Evolutionary conservation across 2,888 invertebrate species (phyloP), one percentile per base, ranked within the genome.

Genomic region (Euproctis similis): DNA sequence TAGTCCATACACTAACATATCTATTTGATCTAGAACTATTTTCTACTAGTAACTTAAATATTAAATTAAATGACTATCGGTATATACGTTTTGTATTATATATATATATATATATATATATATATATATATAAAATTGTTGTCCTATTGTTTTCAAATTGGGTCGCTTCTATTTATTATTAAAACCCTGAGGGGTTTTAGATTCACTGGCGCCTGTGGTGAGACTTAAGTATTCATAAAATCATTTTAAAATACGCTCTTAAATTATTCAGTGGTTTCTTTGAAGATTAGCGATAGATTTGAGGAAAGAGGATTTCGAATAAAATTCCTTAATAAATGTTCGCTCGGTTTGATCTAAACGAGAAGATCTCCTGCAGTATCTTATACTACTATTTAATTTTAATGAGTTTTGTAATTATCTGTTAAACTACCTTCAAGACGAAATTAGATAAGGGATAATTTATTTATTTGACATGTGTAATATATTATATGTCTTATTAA

Each of bases 241-340:
- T 58, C 50, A 63, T 67, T 62, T 59, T 56, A 59, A n/a, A 62
- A 67, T 59, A 59, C 55, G 48, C 34, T 36, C 39, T 50, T 62
- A 44, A 64, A 65, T 63, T 64, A 72, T 71, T 66, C 64, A 63
- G 47, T 45, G 53, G 56, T 51, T 59, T 57, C 57, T 56, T 60
- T 51, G 46, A 42, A 53, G 62, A 59, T 68, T 59, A 66, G 42
- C 57, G 44, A 53, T 57, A 50, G 51, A 46, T 46, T 46, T 33
- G 31, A 39, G 34, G 33, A 35, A 43, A 30, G 39, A 34, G 32
- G 44, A 44, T 45, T 46, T 40, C 24, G 22, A 42, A 34, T 30
- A 53, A 55, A 52, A n/a, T n/a, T 49, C 30, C 32, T 36, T 45
- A 46, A n/a, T n/a, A 41, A 51, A 52, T 50, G 36, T 52, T 56